Percentiles rank a stretch among this genome's conserved stretches.
These are phyloP conservation scores for Calephelis nemesis DNA, from an alignment of 1,140 invertebrate species.

Conservation along the genomic window DNA sequence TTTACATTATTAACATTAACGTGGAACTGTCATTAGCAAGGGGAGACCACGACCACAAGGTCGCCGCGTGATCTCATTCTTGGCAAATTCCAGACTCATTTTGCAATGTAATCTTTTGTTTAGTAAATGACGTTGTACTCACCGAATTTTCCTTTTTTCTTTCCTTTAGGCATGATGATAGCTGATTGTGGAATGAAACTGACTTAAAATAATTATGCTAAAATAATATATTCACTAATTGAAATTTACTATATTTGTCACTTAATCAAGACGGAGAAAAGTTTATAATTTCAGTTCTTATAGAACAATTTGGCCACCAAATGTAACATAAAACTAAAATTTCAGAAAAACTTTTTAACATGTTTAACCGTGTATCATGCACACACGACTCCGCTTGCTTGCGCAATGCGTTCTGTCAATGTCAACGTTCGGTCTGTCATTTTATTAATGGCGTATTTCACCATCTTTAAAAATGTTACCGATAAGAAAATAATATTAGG, in stretches of 20 bases:
- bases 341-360: constrained; percentile 79
- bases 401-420: constrained; percentile 59
- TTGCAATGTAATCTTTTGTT: not conserved
- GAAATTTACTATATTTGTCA: constrained; percentile 70
- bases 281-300: constrained; percentile 77
- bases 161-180: constrained; percentile 74
- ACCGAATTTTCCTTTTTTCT: constrained; percentile 78
- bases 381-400: constrained; percentile 70
- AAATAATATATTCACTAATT: constrained; percentile 73
- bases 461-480: constrained; percentile 34
- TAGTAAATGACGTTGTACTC: constrained; percentile 28
- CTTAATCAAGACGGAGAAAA: constrained; percentile 79
- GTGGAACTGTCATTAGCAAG: constrained; percentile 55
- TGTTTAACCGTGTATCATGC: constrained; percentile 78
- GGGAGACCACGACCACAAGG: constrained; percentile 65
- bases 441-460: constrained; percentile 40
- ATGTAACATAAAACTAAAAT: constrained; percentile 79
- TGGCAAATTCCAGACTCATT: constrained; percentile 46
- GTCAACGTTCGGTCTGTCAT: constrained; percentile 40
- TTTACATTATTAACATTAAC: constrained; percentile 36
- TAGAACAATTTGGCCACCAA: constrained; percentile 69
- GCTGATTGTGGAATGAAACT: constrained; percentile 48
- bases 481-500: not conserved
- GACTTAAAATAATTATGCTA: constrained; percentile 51
- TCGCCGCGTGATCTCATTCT: constrained; percentile 73